phyloP scores from a whole-genome alignment of 2,888 invertebrate species.

The Lasioglossum marginatum region DNA sequence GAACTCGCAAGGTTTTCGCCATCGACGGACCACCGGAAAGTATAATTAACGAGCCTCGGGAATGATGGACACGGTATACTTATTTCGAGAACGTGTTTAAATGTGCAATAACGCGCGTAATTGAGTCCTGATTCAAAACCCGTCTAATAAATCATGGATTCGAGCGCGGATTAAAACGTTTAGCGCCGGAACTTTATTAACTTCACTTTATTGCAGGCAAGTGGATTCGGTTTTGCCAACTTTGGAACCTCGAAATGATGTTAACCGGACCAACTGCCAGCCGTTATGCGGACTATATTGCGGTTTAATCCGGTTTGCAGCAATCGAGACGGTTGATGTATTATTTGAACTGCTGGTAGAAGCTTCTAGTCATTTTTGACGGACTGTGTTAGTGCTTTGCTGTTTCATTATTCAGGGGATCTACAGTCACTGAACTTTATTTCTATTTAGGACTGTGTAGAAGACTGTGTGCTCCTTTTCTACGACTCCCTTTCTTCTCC shows the following conservation, averaged over 20 bases:
- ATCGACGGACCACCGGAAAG: not conserved
- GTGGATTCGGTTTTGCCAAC: not conserved
- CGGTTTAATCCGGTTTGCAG: not conserved
- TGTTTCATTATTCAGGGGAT: not conserved
- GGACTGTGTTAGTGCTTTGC: not conserved
- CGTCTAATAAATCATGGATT: constrained; percentile 1
- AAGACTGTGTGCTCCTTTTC: too few species aligned
- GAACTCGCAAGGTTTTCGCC: not conserved
- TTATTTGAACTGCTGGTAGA: not conserved
- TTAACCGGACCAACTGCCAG: not conserved
- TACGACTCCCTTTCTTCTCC: too few species aligned
- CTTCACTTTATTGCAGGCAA: not conserved
- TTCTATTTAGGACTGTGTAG: not conserved
- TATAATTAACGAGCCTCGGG: not conserved
- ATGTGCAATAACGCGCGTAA: not conserved
- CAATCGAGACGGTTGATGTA: not conserved
- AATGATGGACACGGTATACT: not conserved
- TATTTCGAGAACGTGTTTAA: not conserved
- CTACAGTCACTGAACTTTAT: not conserved
- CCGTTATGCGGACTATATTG: not conserved
- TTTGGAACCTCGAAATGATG: not conserved
- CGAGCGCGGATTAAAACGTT: not conserved
- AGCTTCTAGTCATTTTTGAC: not conserved
- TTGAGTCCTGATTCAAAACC: not conserved
- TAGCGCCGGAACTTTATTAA: constrained; percentile 12